Conservation (phyloP, 2,113 vertebrate species). For the Gyps fulvus region DNA sequence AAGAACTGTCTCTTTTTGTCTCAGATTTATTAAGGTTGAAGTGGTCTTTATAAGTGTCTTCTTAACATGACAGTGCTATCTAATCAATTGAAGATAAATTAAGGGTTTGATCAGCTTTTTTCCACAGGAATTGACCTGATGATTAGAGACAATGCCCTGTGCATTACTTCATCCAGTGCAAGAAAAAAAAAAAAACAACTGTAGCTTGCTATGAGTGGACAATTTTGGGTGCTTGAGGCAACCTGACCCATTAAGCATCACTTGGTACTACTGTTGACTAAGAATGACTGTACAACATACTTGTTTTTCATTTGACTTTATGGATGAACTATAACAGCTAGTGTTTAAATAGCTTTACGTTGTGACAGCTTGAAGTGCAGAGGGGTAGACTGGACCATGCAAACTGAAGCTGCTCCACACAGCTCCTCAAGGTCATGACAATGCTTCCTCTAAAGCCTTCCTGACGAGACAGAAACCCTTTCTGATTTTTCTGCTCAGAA, state of each 20-base stretch:
- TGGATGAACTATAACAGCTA: not conserved
- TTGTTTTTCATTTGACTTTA: not conserved
- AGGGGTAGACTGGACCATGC: not conserved
- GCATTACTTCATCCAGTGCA: not conserved
- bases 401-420: not conserved
- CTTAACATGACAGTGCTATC: not conserved
- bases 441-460: not conserved
- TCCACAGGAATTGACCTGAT: not conserved
- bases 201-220: not conserved
- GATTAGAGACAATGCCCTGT: not conserved
- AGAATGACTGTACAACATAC: not conserved
- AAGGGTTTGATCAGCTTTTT: not conserved
- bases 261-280: not conserved
- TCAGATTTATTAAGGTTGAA: slow-evolving; percentile 48
- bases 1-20: slow-evolving; percentile 11
- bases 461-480: not conserved
- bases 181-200: not conserved
- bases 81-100: slow-evolving; percentile 32
- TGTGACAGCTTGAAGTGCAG: not conserved
- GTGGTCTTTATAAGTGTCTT: slow-evolving; percentile 6
- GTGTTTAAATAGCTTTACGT: not conserved
- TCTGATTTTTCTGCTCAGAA: not conserved
- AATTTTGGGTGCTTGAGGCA: not conserved
- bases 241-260: not conserved
- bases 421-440: not conserved